Base-by-base conservation (phyloP, 1,140 invertebrate genomes). In the Aradophagus sp. region DNA sequence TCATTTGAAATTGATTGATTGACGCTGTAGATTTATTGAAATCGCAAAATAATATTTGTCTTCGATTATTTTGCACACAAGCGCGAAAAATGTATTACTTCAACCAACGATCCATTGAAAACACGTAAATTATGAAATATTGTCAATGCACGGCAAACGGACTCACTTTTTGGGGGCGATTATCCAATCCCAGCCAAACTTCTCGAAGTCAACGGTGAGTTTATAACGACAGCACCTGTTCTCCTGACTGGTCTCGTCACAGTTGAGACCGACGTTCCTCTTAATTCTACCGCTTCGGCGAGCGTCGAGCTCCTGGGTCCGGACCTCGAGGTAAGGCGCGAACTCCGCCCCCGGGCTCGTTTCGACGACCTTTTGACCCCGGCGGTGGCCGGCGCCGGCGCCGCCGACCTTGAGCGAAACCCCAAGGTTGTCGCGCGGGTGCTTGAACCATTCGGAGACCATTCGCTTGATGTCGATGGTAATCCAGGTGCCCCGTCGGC, bases 181-280 rank as follows among this genome's bases (percentile, higher is more conserved):
- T 75, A 99, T 97, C 93, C 97, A 99, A 77, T 98, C 96, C 97
- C 97, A 99, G 7, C 96, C 96, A 77, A 99, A 96, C 67, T 95
- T 94, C 72, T 93, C 93, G 84, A 99, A 99, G 86, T 99, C 95
- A 8, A 99, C 96, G 7, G 93, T 94, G 11, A 99, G 88, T 0
- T 94, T 93, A 81, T 96, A 97, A 10, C 94, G 90, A 80, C 95
- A 97, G 82, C 95, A 97, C 14, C 93, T 88, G 2, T 89, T 88
- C 76, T 97, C 93, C 50, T 92, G 89, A 4, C 89, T 91, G 31
- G 89, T 89, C 63, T 93, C 92, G 62, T 92, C 90, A 83, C 93
- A 95, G 75, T 92, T 91, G 41, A 94, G 87, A 10, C 91, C 92
- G 20, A 93, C 88, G 74, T 90, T 94, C n/a, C 94, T 87, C 68